Evolutionary conservation across 1,140 invertebrate species (phyloP).

Genomic region (Drosophila littoralis): DNA sequence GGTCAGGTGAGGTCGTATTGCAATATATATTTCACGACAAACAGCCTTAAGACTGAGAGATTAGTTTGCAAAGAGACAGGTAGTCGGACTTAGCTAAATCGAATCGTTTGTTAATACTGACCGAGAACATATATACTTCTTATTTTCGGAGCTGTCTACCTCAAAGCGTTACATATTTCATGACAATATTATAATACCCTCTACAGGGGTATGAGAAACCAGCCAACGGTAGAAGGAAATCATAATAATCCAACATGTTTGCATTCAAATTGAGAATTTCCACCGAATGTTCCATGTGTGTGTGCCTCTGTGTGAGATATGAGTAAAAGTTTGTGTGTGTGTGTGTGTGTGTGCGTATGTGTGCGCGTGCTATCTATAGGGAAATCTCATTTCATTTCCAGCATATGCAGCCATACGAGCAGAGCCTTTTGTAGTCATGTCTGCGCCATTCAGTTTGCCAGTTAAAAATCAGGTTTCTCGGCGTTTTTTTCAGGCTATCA

Average conservation of each 20-base stretch:
- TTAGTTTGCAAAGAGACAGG: too few species aligned
- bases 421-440: constrained; percentile 42
- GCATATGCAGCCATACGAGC: constrained; percentile 53
- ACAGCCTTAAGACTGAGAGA: too few species aligned
- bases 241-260: constrained; percentile 82
- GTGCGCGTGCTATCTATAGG: constrained; percentile 53
- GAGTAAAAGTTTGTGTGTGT: neutral
- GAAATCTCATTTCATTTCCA: constrained; percentile 79
- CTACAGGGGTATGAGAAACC: neutral
- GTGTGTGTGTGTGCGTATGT: constrained; percentile 40
- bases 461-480: constrained; percentile 82
- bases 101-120: too few species aligned
- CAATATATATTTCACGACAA: too few species aligned
- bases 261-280: constrained; percentile 82
- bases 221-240: constrained; percentile 72
- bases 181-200: too few species aligned
- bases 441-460: constrained; percentile 64
- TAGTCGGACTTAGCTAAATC: too few species aligned
- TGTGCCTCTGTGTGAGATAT: constrained; percentile 19
- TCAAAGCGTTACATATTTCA: too few species aligned
- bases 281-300: constrained; percentile 30
- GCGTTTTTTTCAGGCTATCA: constrained; percentile 67
- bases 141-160: too few species aligned
- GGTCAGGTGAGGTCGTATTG: too few species aligned
- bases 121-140: too few species aligned